Conservation (phyloP, 2,888 invertebrate genomes). For the Ormyrus pomaceus region DNA sequence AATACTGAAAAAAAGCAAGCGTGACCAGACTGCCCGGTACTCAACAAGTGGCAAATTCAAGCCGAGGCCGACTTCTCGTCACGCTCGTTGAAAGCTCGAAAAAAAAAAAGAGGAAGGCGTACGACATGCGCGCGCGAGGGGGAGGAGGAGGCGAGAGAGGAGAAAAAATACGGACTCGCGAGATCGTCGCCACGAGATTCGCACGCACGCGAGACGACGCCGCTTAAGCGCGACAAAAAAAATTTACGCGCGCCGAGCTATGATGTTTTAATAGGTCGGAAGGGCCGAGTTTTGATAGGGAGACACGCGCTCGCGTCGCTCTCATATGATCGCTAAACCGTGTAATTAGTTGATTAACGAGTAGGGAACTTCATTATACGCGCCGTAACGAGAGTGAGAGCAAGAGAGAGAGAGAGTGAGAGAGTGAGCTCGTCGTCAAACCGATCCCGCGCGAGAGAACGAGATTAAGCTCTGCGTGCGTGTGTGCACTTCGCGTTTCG, state of each 20-base stretch:
- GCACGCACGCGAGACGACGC: slow-evolving; percentile 43
- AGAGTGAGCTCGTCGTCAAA: slow-evolving; percentile 7
- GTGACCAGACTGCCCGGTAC: slow-evolving; percentile 1
- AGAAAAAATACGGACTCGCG: not conserved
- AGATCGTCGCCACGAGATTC: slow-evolving; percentile 43
- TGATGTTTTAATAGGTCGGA: slow-evolving; percentile 46
- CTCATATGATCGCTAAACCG: slow-evolving; percentile 53
- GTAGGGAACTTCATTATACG: slow-evolving; percentile 59
- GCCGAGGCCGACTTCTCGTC: not conserved
- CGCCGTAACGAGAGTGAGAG: slow-evolving; percentile 15
- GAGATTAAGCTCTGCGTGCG: slow-evolving; percentile 17
- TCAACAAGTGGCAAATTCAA: slow-evolving; percentile 47
- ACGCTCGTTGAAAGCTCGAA: slow-evolving; percentile 7
- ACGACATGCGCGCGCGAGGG: not conserved
- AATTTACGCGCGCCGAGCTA: slow-evolving; percentile 25
- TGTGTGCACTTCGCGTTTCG: not conserved
- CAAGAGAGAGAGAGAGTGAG: not conserved
- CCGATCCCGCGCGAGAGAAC: slow-evolving; percentile 19
- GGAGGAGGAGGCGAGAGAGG: not conserved
- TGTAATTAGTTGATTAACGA: slow-evolving; percentile 64
- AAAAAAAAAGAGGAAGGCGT: not conserved
- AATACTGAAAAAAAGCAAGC: not conserved
- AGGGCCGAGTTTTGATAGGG: not conserved
- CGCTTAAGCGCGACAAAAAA: not conserved
- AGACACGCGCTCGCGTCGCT: slow-evolving; percentile 8